phyloP scores from a whole-genome alignment of 2,113 vertebrate species.

The Siniperca knerii region DNA sequence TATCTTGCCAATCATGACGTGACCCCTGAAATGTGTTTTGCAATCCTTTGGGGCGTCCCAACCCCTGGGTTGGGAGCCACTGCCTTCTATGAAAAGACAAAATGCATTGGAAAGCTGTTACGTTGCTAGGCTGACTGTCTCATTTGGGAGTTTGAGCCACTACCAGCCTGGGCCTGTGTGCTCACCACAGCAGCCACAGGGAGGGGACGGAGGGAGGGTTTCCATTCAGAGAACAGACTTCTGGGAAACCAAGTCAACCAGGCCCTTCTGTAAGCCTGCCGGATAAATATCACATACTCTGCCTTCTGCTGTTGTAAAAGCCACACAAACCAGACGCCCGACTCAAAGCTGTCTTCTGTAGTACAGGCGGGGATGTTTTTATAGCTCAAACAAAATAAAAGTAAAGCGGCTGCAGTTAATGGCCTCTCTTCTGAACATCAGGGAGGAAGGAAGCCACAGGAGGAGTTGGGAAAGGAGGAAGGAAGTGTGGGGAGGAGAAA shows the following conservation, averaged over 20 bases:
- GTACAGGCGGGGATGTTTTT: slow-evolving; percentile 32
- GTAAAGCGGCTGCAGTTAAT: neutral
- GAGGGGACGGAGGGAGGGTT: slow-evolving; percentile 55
- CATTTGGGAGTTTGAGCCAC: slow-evolving; percentile 35
- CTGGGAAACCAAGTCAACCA: slow-evolving; percentile 59
- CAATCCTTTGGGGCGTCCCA: neutral
- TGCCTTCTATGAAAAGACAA: neutral
- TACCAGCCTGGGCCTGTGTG: slow-evolving; percentile 59
- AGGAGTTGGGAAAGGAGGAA: slow-evolving; percentile 47
- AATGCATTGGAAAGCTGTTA: slow-evolving; percentile 17
- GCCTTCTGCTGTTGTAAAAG: slow-evolving; percentile 46
- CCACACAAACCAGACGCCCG: slow-evolving; percentile 38
- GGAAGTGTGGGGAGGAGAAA: slow-evolving; percentile 36
- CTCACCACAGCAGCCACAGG: slow-evolving; percentile 65
- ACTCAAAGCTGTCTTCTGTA: slow-evolving; percentile 22
- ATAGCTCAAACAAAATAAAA: slow-evolving; percentile 48
- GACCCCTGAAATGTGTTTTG: neutral
- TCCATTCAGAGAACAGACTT: slow-evolving; percentile 64
- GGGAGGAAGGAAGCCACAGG: slow-evolving; percentile 51
- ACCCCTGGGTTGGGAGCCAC: no score
- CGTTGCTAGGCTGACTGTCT: slow-evolving; percentile 4
- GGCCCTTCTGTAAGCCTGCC: slow-evolving; percentile 43
- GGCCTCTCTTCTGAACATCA: slow-evolving; percentile 30
- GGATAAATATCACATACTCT: slow-evolving; percentile 53
- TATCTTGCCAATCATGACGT: neutral